These are phyloP conservation scores for Crematogaster levior DNA, from an alignment of 2,888 invertebrate species.

Conservation along the genomic window DNA sequence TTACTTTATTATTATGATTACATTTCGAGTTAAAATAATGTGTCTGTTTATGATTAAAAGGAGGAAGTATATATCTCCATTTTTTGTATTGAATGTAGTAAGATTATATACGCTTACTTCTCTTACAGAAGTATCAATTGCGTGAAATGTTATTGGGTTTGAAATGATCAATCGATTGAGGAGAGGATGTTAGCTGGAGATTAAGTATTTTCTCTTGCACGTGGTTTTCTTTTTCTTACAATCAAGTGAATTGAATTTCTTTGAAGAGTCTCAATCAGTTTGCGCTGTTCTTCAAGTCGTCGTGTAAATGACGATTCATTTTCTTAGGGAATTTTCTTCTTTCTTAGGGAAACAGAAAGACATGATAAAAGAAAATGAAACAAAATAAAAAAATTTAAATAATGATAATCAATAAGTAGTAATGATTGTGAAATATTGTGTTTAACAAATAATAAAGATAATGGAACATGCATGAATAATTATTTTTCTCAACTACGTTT, in stretches of 20 bases:
- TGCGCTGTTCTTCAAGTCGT: background rate
- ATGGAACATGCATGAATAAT: constrained; percentile 38
- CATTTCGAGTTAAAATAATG: background rate
- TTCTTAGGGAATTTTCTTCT: constrained; percentile 13
- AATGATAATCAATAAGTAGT: background rate
- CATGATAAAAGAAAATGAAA: background rate
- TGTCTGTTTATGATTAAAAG: background rate
- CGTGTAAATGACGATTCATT: constrained; percentile 22
- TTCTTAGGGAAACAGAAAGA: background rate
- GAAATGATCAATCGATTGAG: background rate
- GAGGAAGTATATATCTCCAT: background rate
- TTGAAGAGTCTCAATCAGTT: constrained; percentile 27
- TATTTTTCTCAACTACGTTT: constrained; percentile 33
- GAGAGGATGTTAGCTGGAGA: constrained; percentile 8
- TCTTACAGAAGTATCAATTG: background rate
- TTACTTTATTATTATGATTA: background rate
- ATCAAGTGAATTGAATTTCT: constrained; percentile 36
- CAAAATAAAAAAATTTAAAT: background rate
- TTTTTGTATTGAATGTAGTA: background rate
- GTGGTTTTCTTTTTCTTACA: constrained; percentile 4
- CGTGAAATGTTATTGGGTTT: constrained; percentile 10
- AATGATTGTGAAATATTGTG: constrained; percentile 13
- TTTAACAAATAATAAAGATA: constrained; percentile 43
- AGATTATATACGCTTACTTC: background rate
- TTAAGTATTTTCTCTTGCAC: constrained; percentile 10